Percentiles rank a stretch among this genome's conserved stretches.
phyloP scores from a whole-genome alignment of 2,797 vertebrate species.

The Crax fasciolata region DNA sequence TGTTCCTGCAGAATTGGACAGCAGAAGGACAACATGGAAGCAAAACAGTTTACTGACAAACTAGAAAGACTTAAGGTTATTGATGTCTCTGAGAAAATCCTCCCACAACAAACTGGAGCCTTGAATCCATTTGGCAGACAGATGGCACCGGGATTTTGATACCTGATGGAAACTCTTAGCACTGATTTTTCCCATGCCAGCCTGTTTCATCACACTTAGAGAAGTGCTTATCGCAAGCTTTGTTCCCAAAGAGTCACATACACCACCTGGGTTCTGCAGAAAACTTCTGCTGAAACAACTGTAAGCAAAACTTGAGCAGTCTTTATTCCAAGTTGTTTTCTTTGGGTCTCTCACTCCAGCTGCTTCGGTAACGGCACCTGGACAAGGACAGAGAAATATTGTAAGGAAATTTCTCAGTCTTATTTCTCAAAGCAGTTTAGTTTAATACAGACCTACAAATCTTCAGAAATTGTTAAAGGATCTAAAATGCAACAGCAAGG shows the following conservation, averaged over 20 bases:
- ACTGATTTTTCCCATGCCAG: constrained; percentile 51
- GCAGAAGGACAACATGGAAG: constrained; percentile 63
- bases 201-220: not conserved
- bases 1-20: constrained; percentile 60
- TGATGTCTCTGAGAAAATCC: constrained; percentile 56
- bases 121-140: constrained; percentile 50
- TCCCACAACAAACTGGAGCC: constrained; percentile 43
- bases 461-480: not conserved
- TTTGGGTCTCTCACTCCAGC: constrained; percentile 88
- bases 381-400: constrained; percentile 10
- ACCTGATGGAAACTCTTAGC: constrained; percentile 42
- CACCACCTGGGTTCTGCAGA: constrained; percentile 64
- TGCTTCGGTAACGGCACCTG: constrained; percentile 95
- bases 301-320: constrained; percentile 41
- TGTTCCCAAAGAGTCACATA: constrained; percentile 44
- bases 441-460: not conserved
- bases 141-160: constrained; percentile 29
- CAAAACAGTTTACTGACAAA: constrained; percentile 56
- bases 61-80: constrained; percentile 60
- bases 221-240: constrained; percentile 3
- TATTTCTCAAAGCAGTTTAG: not conserved
- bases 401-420: not conserved
- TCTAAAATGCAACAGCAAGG: not conserved
- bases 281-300: constrained; percentile 58
- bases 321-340: constrained; percentile 56